A percentile compares a stretch with the other conserved stretches of the same genome.
These are phyloP conservation scores for Polydesmus complanatus DNA, from an alignment of 2,888 invertebrate genomes.

Conservation along the genomic window DNA sequence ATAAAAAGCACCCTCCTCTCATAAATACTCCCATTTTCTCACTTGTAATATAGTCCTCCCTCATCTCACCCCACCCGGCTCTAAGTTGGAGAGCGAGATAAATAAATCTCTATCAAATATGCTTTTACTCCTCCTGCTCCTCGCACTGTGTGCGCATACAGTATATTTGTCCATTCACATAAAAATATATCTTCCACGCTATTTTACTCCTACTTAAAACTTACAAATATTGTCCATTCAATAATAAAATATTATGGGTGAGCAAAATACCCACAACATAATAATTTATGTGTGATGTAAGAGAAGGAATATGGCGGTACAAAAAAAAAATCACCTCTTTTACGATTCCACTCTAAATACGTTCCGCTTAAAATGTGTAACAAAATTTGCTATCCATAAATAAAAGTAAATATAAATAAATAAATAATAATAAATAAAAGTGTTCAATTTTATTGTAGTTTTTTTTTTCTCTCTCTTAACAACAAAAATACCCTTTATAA, in stretches of 20 bases:
- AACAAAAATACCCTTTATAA: too few relatives aligned
- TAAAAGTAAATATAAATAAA: not conserved
- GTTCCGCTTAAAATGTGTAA: not conserved
- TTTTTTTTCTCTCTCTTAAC: not conserved
- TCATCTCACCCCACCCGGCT: not conserved
- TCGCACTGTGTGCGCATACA: not conserved
- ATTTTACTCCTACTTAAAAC: not conserved
- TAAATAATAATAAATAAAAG: not conserved
- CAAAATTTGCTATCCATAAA: not conserved
- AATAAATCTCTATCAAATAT: not conserved
- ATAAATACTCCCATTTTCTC: not conserved
- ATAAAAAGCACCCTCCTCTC: not conserved
- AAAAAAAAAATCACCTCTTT: too few relatives aligned
- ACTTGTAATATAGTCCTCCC: not conserved
- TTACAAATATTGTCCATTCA: not conserved
- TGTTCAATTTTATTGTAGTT: not conserved
- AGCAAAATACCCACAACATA: too few relatives aligned
- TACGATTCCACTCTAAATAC: not conserved
- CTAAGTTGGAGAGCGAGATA: too few relatives aligned
- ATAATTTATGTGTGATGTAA: too few relatives aligned
- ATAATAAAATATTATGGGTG: too few relatives aligned
- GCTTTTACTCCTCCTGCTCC: not conserved
- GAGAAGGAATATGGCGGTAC: too few relatives aligned
- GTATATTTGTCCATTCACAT: not conserved
- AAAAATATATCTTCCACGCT: not conserved